Percentiles rank a stretch among this genome's conserved stretches.
Conservation (phyloP, 2,113 vertebrate species). For the Castor canadensis region DNA sequence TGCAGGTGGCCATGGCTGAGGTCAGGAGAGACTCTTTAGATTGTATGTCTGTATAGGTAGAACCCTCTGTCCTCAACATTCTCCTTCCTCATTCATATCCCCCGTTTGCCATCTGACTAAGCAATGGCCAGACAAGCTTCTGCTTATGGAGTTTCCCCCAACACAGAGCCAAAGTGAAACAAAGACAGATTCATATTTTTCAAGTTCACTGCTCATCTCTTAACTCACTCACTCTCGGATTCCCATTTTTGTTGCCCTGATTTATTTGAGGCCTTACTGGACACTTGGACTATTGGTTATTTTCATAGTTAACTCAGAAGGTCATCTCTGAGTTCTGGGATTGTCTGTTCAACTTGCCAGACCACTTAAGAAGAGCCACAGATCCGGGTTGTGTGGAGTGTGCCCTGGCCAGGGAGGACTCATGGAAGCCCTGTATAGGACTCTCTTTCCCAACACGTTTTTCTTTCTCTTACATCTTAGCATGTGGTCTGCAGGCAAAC, state of each 20-base stretch:
- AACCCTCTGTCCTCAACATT: too few species aligned
- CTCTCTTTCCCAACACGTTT: background rate
- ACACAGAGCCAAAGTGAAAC: conserved; percentile 53
- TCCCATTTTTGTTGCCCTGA: background rate
- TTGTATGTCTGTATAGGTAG: too few species aligned
- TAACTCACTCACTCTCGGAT: background rate
- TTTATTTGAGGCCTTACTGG: background rate
- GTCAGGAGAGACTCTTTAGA: background rate
- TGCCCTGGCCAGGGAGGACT: background rate
- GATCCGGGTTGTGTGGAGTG: background rate
- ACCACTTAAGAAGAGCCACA: background rate
- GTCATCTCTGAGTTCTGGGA: conserved; percentile 13
- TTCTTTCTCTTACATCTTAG: background rate
- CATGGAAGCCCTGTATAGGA: background rate
- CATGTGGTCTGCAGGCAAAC: background rate
- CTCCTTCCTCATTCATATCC: background rate
- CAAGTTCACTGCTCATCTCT: background rate
- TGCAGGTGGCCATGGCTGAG: background rate
- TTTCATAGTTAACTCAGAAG: conserved; percentile 3
- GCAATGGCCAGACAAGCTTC: background rate
- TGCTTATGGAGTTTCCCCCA: background rate
- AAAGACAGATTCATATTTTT: conserved; percentile 26
- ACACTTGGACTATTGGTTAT: background rate
- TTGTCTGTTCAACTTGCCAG: background rate
- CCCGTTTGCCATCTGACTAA: background rate